Conservation (phyloP, 2,113 vertebrate species). For the Alethe diademata region DNA sequence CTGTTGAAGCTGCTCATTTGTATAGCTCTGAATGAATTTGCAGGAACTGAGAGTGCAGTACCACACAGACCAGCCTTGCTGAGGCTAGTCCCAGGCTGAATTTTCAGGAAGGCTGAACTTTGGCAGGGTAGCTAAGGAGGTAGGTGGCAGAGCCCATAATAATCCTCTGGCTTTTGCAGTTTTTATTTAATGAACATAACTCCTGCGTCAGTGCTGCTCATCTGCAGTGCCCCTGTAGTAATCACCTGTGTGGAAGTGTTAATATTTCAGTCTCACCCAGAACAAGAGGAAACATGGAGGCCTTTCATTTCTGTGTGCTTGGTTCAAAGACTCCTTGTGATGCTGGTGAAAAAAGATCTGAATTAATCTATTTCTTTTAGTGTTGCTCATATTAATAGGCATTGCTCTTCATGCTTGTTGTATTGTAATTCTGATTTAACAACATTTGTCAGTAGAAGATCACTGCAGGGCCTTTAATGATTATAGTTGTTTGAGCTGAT, state of each 20-base stretch:
- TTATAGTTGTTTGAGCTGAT: constrained; percentile 30
- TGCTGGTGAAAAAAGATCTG: not conserved
- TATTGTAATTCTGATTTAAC: constrained; percentile 43
- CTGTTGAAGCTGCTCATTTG: not conserved
- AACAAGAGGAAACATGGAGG: not conserved
- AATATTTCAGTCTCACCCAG: not conserved
- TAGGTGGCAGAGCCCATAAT: not conserved
- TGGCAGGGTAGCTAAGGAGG: not conserved
- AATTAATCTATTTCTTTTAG: not conserved
- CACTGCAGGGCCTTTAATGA: constrained; percentile 37
- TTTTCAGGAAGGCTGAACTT: not conserved
- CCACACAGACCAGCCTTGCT: not conserved
- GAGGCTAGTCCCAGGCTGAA: not conserved
- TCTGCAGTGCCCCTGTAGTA: not conserved
- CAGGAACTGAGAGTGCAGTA: not conserved
- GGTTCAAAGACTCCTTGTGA: not conserved
- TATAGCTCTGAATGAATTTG: not conserved
- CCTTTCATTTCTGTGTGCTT: not conserved
- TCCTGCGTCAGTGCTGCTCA: not conserved
- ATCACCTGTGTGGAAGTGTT: accelerated
- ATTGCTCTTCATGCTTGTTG: not conserved
- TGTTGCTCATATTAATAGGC: not conserved
- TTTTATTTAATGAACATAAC: not conserved
- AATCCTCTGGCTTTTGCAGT: not conserved
- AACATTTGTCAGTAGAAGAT: constrained; percentile 37